Conservation (phyloP, 2,113 vertebrate species). For the Recurvirostra avosetta region DNA sequence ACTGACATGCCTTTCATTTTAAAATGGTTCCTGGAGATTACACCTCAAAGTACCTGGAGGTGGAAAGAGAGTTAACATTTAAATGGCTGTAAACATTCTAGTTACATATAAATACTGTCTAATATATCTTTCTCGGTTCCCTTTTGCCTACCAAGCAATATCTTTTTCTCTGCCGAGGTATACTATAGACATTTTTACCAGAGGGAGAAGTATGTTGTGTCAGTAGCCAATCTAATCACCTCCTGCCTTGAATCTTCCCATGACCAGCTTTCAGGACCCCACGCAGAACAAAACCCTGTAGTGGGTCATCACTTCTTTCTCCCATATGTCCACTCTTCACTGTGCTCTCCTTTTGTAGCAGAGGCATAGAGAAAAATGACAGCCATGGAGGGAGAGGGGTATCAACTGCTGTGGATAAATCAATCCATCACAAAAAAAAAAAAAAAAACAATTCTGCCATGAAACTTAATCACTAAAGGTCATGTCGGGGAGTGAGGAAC, state of each 20-base stretch:
- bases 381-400: slow-evolving; percentile 61
- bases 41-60: not conserved
- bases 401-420: slow-evolving; percentile 82
- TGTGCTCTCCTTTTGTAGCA: not conserved
- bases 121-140: not conserved
- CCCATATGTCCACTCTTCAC: not conserved
- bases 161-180: not conserved
- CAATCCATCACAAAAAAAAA: slow-evolving; percentile 83
- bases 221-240: not conserved
- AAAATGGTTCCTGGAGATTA: not conserved
- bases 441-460: slow-evolving; percentile 82
- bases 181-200: not conserved
- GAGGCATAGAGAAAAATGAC: slow-evolving; percentile 62
- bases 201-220: not conserved
- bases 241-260: not conserved
- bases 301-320: slow-evolving; percentile 19
- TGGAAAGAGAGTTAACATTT: not conserved
- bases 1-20: not conserved
- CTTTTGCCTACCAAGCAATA: not conserved
- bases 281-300: not conserved
- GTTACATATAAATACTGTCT: not conserved
- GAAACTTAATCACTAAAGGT: slow-evolving; percentile 99
- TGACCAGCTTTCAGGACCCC: not conserved
- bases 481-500: slow-evolving; percentile 96
- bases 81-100: not conserved